Evolutionary conservation across 2,888 invertebrate species (phyloP), one percentile per base, ranked within the genome.

Genomic region (Cephus rjabovi): DNA sequence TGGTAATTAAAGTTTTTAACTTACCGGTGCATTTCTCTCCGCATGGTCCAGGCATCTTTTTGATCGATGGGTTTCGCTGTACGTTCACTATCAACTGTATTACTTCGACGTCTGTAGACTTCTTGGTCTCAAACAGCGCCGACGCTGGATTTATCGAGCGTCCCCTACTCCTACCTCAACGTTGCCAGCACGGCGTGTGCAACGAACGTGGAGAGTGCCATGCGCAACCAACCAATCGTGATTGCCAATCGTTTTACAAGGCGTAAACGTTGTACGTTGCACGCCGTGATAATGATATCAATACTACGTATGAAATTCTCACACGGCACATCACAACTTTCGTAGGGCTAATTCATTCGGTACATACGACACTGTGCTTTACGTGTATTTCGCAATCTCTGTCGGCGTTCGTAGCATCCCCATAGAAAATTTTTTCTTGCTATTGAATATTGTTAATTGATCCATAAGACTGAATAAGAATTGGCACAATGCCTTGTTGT

Each of bases 11-110:
- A 15, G 6, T 6, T 40, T 6, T 40, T 4, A 74, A 83, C 85
- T 89, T 82, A 91, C 91, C 89, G 81, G 87, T 88, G 87, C 91
- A 91, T 79, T 90, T 90, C 73, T 91, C 90, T 76, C 90, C 87
- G 35, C 83, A 82, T 82, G 91, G 91, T 81, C 89, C 89, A 81
- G 91, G 91, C 91, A 91, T 91, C 78, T 86, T 88, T 81, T 78
- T 33, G 76, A 75, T 74, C 81, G 73, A 30, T 74, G 79, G 73
- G n/a, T 75, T 68, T 70, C 30, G 30, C 33, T 79, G 74, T 75
- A 56, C 76, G 73, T 76, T 6, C 56, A 9, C 71, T 2, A n/a
- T 69, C 33, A 15, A 79, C 12, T 31, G n/a, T 76, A 31, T 78
- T 1, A 31, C 73, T 77, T 73, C 34, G 77, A 33, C 31, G 33